A percentile compares a stretch with the other conserved stretches of the same genome.
These are phyloP conservation scores for Chelon auratus DNA, from an alignment of 2,797 vertebrate genomes.

Conservation along the genomic window DNA sequence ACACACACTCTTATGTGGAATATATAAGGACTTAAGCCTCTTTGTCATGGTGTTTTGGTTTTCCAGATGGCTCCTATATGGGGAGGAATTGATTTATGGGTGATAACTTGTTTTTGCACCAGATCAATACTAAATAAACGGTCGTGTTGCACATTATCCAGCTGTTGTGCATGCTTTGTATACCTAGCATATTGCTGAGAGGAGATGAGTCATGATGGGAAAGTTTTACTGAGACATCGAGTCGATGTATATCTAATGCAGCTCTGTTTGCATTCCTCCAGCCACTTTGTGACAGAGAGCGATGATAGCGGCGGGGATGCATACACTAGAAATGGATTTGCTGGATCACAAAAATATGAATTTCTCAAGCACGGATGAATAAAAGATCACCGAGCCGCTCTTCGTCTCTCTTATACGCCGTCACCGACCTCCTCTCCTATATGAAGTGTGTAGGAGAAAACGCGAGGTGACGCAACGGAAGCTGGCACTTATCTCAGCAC, in stretches of 20 bases:
- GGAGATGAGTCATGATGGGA: neutral
- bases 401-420: neutral
- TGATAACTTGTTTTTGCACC: constrained; percentile 1
- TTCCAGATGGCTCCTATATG: neutral
- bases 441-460: constrained; percentile 1
- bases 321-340: constrained; percentile 2
- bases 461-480: constrained; percentile 20
- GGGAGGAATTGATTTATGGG: constrained; percentile 13
- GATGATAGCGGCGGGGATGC: neutral
- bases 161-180: constrained; percentile 11
- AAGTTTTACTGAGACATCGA: constrained; percentile 1
- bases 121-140: constrained; percentile 9
- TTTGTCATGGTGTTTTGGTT: constrained; percentile 2
- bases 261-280: neutral
- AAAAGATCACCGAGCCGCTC: neutral
- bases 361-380: neutral
- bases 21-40: neutral
- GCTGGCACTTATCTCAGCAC: constrained; percentile 28
- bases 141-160: constrained; percentile 3
- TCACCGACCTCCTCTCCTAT: neutral
- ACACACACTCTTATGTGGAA: neutral
- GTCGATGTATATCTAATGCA: neutral
- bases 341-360: constrained; percentile 11
- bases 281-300: neutral
- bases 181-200: neutral